These are phyloP conservation scores for Operophtera brumata DNA, from an alignment of 2,888 invertebrate species.

Conservation along the genomic window DNA sequence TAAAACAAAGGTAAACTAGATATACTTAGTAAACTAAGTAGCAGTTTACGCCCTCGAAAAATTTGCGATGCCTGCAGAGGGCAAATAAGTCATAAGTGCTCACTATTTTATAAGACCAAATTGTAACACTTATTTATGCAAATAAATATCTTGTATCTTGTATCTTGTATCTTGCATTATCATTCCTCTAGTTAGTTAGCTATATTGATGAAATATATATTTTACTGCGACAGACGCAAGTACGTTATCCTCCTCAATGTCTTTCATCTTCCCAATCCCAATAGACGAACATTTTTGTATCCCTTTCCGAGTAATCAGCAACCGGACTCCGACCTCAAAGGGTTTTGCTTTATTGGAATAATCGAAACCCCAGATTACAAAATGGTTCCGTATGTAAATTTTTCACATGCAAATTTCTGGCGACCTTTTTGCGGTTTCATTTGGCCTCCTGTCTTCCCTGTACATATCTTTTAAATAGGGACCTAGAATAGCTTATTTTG, in stretches of 20 bases:
- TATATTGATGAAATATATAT: too few species aligned
- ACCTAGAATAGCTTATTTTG: constrained; percentile 3
- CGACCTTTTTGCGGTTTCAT: constrained; percentile 33
- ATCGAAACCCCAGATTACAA: constrained; percentile 31
- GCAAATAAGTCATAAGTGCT: too few species aligned
- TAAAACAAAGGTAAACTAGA: too few species aligned
- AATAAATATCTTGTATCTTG: too few species aligned
- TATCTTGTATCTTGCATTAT: too few species aligned
- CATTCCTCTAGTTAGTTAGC: too few species aligned
- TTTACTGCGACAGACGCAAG: too few species aligned
- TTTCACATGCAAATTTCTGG: constrained; percentile 31
- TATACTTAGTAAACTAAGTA: too few species aligned
- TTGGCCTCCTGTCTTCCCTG: constrained; percentile 27
- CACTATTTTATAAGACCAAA: too few species aligned
- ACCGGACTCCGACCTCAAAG: constrained; percentile 24
- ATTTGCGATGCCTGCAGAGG: too few species aligned
- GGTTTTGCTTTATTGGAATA: constrained; percentile 34
- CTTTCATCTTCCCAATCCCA: constrained; percentile 18
- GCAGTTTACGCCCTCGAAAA: too few species aligned
- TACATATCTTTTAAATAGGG: constrained; percentile 26
- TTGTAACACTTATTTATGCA: too few species aligned
- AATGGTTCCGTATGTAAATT: constrained; percentile 34
- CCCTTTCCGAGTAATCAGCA: constrained; percentile 23
- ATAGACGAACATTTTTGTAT: constrained; percentile 26
- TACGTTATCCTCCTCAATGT: background rate